Conservation (phyloP, 2,113 vertebrate species). For the Mus musculus region GRCm39 chr12:23261501-23262000, state of each 20-base stretch:
- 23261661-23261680: not conserved
- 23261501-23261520: no score
- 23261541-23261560: no score
- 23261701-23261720: no score
- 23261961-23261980: no score
- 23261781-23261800: not conserved
- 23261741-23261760: not conserved
- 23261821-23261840: not conserved
- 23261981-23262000: no score
- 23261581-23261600: not conserved
- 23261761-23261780: not conserved
- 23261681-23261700: no score
- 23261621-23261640: no score
- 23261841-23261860: not conserved
- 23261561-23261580: no score
- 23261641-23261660: not conserved
- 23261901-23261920: not conserved
- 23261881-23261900: not conserved
- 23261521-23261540: no score
- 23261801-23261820: not conserved
- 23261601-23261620: fast-evolving
- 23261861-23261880: not conserved
- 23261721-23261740: not conserved
- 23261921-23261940: not conserved
- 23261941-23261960: no score